Evolutionary conservation across 2,113 vertebrate species (phyloP).

Genomic region (Lepus europaeus): DNA sequence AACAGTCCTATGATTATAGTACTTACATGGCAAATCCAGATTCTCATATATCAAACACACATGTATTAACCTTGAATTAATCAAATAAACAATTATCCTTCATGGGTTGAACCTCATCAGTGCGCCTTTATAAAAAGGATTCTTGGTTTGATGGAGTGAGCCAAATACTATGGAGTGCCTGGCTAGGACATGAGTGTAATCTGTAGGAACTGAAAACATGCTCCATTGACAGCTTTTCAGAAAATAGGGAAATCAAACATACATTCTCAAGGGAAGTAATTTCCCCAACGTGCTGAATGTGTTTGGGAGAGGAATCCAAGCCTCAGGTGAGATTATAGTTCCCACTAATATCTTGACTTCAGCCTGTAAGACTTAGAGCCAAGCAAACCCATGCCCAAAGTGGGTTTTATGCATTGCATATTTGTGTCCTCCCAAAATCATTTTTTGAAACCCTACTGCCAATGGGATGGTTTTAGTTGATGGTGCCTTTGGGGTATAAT

Average conservation of each 20-base stretch:
- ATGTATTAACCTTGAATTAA: background rate
- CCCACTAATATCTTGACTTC: background rate
- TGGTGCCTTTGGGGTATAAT: fast-evolving
- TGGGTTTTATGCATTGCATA: background rate
- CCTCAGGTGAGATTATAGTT: background rate
- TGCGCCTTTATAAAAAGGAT: background rate
- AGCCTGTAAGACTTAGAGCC: background rate
- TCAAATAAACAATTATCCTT: background rate
- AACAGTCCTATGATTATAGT: background rate
- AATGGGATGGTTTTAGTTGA: background rate
- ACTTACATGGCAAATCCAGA: background rate
- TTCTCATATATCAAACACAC: background rate
- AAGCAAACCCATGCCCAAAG: background rate
- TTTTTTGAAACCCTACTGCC: fast-evolving
- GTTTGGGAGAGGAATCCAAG: fast-evolving
- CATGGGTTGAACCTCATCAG: background rate
- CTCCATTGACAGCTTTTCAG: background rate
- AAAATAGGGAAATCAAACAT: background rate
- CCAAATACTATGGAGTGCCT: too few relatives aligned
- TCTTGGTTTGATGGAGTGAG: background rate
- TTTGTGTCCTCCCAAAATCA: background rate
- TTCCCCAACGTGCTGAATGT: background rate
- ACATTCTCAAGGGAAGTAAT: background rate
- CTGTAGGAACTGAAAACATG: background rate
- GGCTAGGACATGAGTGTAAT: fast-evolving